Conservation (phyloP, 1,140 invertebrate genomes). For the Magallana gigas region DNA sequence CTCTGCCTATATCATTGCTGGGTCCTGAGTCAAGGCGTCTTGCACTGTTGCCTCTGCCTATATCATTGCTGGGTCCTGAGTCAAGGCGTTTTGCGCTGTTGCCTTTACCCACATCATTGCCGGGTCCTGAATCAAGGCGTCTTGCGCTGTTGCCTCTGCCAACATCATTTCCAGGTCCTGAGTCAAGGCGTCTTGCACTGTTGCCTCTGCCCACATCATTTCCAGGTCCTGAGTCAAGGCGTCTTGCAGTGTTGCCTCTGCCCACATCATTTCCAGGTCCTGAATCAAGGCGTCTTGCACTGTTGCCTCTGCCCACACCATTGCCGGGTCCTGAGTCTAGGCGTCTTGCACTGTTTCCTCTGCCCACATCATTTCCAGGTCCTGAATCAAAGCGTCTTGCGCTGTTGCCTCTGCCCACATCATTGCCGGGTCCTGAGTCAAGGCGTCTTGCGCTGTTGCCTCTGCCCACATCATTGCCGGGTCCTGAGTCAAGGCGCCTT, state of each 20-base stretch:
- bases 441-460: background rate
- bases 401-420: background rate
- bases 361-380: background rate
- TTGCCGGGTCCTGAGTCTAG: background rate
- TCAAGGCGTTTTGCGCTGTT: background rate
- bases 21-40: background rate
- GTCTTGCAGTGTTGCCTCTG: background rate
- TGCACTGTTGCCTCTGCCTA: background rate
- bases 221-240: background rate
- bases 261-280: background rate
- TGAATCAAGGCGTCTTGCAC: background rate
- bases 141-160: background rate
- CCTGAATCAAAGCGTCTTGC: background rate
- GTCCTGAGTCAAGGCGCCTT: background rate
- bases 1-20: background rate
- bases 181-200: background rate
- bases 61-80: background rate
- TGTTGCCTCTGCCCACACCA: background rate
- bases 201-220: background rate
- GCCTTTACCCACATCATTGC: background rate
- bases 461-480: background rate
- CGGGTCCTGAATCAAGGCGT: background rate
- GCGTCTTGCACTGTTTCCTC: background rate
- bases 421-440: background rate
- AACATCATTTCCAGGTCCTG: background rate